Percentiles rank a stretch among this genome's conserved stretches.
These are phyloP conservation scores for Heteropelma amictum DNA, from an alignment of 2,888 invertebrate species.

Conservation along the genomic window DNA sequence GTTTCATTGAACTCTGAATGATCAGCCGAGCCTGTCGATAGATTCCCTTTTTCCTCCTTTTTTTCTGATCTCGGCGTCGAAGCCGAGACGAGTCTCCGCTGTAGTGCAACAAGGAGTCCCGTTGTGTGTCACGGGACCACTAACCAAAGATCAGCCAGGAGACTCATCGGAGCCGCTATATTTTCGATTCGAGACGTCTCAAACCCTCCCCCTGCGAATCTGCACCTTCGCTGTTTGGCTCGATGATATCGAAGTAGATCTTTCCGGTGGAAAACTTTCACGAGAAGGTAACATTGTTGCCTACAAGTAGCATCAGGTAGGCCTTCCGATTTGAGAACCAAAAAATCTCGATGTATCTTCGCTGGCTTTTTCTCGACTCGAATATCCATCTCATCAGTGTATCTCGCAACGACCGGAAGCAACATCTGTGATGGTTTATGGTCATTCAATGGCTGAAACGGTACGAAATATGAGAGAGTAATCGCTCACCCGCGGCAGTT, in stretches of 20 bases:
- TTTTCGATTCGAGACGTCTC: conserved; percentile 33
- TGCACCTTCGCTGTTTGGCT: conserved; percentile 14
- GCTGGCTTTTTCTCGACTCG: background rate
- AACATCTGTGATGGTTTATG: conserved; percentile 27
- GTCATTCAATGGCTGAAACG: conserved; percentile 13
- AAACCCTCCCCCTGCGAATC: conserved; percentile 48
- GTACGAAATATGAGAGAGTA: conserved; percentile 26
- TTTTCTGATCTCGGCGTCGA: conserved; percentile 15
- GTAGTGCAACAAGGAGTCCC: conserved; percentile 50
- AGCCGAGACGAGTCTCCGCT: conserved; percentile 37
- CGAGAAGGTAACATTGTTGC: background rate
- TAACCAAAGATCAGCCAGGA: conserved; percentile 21
- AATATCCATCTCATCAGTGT: conserved; percentile 19
- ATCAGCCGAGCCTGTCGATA: background rate
- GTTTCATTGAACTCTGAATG: conserved; percentile 29
- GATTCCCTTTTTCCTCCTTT: conserved; percentile 8
- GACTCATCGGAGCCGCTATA: conserved; percentile 43
- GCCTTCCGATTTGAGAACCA: background rate
- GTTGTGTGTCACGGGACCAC: conserved; percentile 41
- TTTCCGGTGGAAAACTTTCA: conserved; percentile 12
- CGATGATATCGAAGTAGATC: conserved; percentile 13
- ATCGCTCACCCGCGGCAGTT: conserved; percentile 39
- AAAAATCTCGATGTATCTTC: background rate
- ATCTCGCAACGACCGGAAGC: conserved; percentile 22
- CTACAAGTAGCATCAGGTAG: background rate